A percentile compares a stretch with the other conserved stretches of the same genome.
These are phyloP conservation scores for Chiloscyllium punctatum DNA, from an alignment of 2,797 vertebrate species.

Conservation along the genomic window DNA sequence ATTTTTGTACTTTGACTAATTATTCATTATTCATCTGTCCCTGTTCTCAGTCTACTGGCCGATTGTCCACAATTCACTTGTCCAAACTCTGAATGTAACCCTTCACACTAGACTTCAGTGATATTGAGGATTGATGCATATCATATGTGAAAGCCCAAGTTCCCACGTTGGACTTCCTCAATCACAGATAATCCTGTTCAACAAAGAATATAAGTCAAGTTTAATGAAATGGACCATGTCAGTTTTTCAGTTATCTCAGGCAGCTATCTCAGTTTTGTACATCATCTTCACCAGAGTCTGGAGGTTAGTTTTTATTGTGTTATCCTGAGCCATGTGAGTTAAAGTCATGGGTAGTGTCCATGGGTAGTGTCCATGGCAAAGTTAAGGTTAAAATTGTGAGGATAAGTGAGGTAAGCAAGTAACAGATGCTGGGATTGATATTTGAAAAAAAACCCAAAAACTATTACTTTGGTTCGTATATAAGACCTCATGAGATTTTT, in stretches of 20 bases:
- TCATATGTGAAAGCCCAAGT: not conserved
- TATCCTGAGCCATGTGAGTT: not conserved
- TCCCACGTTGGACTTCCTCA: not conserved
- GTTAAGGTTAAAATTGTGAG: not conserved
- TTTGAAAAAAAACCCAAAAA: too few species aligned
- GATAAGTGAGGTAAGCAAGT: not conserved
- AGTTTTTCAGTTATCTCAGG: not conserved
- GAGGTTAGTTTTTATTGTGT: not conserved
- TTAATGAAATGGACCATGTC: not conserved
- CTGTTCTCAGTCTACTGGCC: not conserved
- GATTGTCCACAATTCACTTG: not conserved
- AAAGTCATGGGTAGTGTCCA: not conserved
- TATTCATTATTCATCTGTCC: not conserved
- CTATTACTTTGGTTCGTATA: too few species aligned
- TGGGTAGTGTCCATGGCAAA: not conserved
- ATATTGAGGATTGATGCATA: not conserved
- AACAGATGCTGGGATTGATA: not conserved
- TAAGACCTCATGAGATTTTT: too few species aligned
- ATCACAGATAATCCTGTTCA: not conserved
- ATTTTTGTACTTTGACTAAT: not conserved
- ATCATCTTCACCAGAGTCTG: not conserved
- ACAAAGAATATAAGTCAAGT: not conserved
- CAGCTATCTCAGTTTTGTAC: not conserved
- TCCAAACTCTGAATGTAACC: not conserved
- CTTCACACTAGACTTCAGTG: not conserved